Evolutionary conservation across 2,113 vertebrate genomes (phyloP).

Genomic region (Aleadryas rufinucha): DNA sequence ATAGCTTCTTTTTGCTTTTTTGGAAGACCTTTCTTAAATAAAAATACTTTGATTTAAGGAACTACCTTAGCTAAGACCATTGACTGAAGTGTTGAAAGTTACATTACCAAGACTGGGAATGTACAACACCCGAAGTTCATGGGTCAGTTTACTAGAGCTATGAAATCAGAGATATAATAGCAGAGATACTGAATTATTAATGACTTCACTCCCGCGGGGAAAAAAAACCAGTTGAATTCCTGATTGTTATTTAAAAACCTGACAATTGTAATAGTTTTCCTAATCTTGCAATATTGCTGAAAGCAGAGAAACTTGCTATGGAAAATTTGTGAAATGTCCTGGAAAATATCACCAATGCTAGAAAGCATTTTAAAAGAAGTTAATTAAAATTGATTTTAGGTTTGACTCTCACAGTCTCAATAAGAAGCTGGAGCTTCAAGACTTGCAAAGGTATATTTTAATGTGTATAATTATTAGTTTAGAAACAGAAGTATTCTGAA

Average conservation of each 20-base stretch:
- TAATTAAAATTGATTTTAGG: neutral
- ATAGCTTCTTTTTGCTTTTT: neutral
- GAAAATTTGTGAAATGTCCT: neutral
- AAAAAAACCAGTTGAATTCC: neutral
- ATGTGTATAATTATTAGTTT: neutral
- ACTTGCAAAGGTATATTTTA: neutral
- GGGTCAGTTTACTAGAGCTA: neutral
- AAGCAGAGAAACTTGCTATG: neutral
- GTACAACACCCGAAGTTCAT: neutral
- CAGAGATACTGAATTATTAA: neutral
- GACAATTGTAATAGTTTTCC: neutral
- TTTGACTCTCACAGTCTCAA: neutral
- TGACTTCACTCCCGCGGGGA: neutral
- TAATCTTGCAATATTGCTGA: neutral
- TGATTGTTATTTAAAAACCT: neutral
- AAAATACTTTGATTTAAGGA: neutral
- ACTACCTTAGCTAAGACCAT: neutral
- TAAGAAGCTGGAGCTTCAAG: neutral
- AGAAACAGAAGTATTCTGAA: neutral
- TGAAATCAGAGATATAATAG: neutral
- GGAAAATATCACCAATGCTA: neutral
- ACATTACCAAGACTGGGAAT: neutral
- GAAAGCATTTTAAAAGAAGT: neutral
- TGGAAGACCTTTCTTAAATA: neutral
- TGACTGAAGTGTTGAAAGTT: neutral